Conservation (phyloP, 2,113 vertebrate genomes). For the Mus spicilegus region DNA sequence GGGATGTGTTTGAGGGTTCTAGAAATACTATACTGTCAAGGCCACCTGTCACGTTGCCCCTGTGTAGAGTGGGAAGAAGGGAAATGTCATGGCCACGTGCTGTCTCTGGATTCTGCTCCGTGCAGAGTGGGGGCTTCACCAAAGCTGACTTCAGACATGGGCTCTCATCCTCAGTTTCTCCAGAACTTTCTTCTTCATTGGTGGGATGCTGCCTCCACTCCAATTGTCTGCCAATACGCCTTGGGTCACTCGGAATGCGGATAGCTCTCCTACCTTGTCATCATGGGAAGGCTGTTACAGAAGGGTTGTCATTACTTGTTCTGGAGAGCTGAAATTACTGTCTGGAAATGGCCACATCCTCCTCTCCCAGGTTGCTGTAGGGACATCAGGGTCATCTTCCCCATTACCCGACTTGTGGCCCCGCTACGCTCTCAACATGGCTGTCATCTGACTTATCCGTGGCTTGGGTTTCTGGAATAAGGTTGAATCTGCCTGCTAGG, state of each 20-base stretch:
- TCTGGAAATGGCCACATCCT: not conserved
- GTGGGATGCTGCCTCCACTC: not conserved
- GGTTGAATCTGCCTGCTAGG: not conserved
- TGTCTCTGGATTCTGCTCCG: too few relatives aligned
- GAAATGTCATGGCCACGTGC: not conserved
- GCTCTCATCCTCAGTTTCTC: not conserved
- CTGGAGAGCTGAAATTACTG: not conserved
- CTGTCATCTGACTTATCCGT: not conserved
- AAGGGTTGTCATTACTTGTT: not conserved
- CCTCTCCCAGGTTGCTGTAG: not conserved
- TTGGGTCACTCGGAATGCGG: not conserved
- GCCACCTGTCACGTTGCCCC: not conserved
- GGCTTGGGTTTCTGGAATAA: slow-evolving; percentile 8
- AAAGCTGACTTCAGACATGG: rapidly evolving
- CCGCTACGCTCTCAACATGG: not conserved
- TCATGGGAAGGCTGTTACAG: not conserved
- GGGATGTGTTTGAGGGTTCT: not conserved
- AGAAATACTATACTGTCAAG: not conserved
- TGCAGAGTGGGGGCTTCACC: not conserved
- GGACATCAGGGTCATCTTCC: not conserved
- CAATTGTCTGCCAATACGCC: not conserved
- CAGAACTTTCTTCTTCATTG: not conserved
- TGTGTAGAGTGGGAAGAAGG: not conserved
- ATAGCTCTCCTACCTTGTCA: not conserved
- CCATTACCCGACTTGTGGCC: not conserved